Evolutionary conservation across 2,888 invertebrate genomes (phyloP).

Genomic region (Epirrita christyi): DNA sequence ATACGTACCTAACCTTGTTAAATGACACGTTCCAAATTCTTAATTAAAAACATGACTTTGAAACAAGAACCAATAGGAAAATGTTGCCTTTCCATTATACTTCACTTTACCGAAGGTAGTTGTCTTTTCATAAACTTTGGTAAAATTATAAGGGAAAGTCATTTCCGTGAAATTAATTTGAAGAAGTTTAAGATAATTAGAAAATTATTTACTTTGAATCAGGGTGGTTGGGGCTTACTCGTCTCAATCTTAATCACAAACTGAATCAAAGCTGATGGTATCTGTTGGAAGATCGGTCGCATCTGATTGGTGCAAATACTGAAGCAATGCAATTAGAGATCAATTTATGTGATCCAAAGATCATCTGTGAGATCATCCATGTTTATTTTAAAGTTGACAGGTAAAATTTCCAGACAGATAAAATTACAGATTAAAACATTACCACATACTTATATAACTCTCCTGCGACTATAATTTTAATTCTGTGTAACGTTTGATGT

Average conservation of each 20-base stretch:
- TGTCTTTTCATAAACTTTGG: conserved; percentile 46
- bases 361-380: too few relatives aligned
- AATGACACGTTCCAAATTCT: conserved; percentile 57
- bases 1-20: conserved; percentile 35
- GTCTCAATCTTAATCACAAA: conserved; percentile 19
- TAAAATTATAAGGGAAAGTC: conserved; percentile 35
- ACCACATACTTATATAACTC: too few relatives aligned
- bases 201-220: conserved; percentile 32
- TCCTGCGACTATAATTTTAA: too few relatives aligned
- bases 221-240: conserved; percentile 11
- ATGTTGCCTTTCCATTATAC: conserved; percentile 75
- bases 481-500: too few relatives aligned
- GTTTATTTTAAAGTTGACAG: too few relatives aligned
- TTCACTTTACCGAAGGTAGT: conserved; percentile 53
- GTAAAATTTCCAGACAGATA: too few relatives aligned
- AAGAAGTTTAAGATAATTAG: conserved; percentile 30
- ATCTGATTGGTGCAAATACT: conserved; percentile 3
- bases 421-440: too few relatives aligned
- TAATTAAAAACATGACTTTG: conserved; percentile 74
- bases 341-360: too few relatives aligned
- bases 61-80: conserved; percentile 61
- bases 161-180: conserved; percentile 36
- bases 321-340: neutral
- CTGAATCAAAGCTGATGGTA: conserved; percentile 18
- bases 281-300: conserved; percentile 3